phyloP scores from a whole-genome alignment of 2,888 invertebrate species.

The Dorcus hopei region DNA sequence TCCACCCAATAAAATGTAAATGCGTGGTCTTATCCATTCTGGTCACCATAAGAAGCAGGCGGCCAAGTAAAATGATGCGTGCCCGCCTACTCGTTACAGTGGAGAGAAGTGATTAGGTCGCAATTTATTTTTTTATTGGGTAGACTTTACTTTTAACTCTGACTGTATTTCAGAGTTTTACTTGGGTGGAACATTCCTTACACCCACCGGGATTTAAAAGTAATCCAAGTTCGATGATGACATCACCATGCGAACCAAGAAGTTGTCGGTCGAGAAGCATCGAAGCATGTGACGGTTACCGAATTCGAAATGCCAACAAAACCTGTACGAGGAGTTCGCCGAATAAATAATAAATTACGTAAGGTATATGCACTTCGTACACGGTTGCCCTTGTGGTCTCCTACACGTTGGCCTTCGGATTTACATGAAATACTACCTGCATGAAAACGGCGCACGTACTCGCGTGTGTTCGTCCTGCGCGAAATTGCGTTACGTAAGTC shows the following conservation, averaged over 20 bases:
- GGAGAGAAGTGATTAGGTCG: too few relatives aligned
- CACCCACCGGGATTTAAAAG: not conserved
- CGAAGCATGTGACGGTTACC: not conserved
- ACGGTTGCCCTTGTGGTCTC: constrained; percentile 11
- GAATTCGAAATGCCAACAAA: constrained; percentile 12
- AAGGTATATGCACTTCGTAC: constrained; percentile 5
- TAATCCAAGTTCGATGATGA: not conserved
- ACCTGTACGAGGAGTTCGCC: constrained; percentile 3
- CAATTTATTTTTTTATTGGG: too few relatives aligned
- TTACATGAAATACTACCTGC: constrained; percentile 15
- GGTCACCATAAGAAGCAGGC: too few relatives aligned
- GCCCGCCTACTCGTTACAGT: too few relatives aligned
- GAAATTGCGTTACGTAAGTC: too few relatives aligned
- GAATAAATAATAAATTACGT: constrained; percentile 14
- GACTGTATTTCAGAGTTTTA: too few relatives aligned
- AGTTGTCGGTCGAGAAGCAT: not conserved
- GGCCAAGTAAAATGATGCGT: too few relatives aligned
- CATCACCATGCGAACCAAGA: not conserved
- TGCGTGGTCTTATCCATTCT: too few relatives aligned
- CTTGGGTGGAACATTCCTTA: not conserved
- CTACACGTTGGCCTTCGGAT: constrained; percentile 14
- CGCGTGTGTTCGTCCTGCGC: not conserved
- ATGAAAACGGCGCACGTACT: constrained; percentile 9
- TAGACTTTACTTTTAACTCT: too few relatives aligned
- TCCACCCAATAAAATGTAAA: too few relatives aligned